Percentiles rank a stretch among this genome's conserved stretches.
Evolutionary conservation across 1,140 invertebrate species (phyloP).

Genomic region (Leptinotarsa texana): DNA sequence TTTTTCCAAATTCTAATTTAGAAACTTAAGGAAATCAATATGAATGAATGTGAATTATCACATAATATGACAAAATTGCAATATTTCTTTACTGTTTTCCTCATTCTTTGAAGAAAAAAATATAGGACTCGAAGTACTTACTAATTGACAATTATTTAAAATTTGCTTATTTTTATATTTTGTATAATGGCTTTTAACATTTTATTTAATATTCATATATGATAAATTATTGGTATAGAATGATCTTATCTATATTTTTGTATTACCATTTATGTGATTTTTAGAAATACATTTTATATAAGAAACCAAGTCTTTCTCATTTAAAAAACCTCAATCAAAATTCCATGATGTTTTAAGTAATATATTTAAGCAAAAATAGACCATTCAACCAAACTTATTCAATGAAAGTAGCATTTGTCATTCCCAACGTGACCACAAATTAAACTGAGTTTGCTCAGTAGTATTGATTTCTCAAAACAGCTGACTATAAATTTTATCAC

Average conservation of each 20-base stretch:
- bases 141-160: not conserved
- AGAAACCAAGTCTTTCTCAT: not conserved
- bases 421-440: slow-evolving; percentile 11
- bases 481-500: slow-evolving; percentile 12
- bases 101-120: not conserved
- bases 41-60: too few species aligned
- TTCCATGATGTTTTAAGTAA: too few species aligned
- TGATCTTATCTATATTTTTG: slow-evolving; percentile 24
- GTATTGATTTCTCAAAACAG: slow-evolving; percentile 32
- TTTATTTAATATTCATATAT: not conserved
- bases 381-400: too few species aligned
- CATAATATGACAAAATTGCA: too few species aligned
- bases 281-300: slow-evolving; percentile 21
- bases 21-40: too few species aligned
- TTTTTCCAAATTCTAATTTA: too few species aligned
- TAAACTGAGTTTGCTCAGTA: slow-evolving; percentile 27
- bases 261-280: slow-evolving; percentile 37
- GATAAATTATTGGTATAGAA: not conserved
- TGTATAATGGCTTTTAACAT: not conserved
- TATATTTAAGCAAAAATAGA: too few species aligned
- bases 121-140: not conserved
- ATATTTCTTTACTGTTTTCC: too few species aligned
- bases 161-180: slow-evolving; percentile 20
- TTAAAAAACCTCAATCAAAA: too few species aligned
- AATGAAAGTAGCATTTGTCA: not conserved